Percentiles rank a stretch among this genome's conserved stretches.
phyloP scores from a whole-genome alignment of 2,888 invertebrate genomes.

The Ectemnius cavifrons region DNA sequence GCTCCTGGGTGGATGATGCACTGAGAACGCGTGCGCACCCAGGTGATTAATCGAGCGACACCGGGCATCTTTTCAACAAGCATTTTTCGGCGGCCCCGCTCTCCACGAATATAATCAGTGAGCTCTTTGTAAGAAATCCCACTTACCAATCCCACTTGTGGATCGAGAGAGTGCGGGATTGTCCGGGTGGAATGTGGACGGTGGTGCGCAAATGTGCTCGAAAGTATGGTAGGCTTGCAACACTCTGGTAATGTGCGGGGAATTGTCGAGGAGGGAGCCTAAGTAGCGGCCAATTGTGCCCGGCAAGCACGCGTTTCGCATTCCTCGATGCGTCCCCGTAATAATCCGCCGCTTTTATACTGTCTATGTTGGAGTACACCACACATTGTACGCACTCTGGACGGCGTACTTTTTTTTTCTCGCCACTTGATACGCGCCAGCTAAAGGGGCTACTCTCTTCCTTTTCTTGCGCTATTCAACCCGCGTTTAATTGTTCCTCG shows the following conservation, averaged over 20 bases:
- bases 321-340: constrained; percentile 6
- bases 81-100: neutral
- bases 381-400: no score
- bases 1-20: constrained; percentile 12
- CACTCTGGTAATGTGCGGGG: neutral
- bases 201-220: neutral
- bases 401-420: no score
- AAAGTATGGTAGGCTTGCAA: neutral
- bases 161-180: neutral
- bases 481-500: constrained; percentile 3
- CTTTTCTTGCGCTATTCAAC: neutral
- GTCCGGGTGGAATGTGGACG: neutral
- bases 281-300: neutral
- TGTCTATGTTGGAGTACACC: no score
- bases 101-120: neutral
- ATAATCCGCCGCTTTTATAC: neutral
- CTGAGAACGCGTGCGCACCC: neutral
- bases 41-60: constrained; percentile 8
- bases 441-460: neutral
- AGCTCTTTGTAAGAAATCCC: neutral
- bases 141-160: no score
- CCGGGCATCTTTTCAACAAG: neutral
- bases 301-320: neutral
- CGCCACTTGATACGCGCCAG: no score
- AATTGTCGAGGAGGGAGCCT: neutral